These are phyloP conservation scores for Eucera pruinosa DNA, from an alignment of 2,888 invertebrate genomes.

Conservation along the genomic window DNA sequence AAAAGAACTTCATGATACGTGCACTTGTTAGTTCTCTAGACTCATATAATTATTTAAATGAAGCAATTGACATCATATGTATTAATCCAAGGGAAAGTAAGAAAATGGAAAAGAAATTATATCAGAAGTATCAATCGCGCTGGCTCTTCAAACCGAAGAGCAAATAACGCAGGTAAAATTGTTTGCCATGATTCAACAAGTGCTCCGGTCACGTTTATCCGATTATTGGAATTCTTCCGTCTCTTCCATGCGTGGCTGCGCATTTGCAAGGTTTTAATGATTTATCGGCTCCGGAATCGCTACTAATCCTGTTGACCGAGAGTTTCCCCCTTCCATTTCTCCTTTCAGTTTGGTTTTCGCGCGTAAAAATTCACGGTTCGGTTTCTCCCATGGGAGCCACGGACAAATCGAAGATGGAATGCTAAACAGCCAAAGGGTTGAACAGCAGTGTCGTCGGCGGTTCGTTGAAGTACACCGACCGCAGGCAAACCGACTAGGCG, in stretches of 20 bases:
- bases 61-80: too few species aligned
- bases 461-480: constrained; percentile 65
- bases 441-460: constrained; percentile 74
- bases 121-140: background rate
- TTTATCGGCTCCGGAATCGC: constrained; percentile 54
- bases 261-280: constrained; percentile 42
- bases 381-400: constrained; percentile 59
- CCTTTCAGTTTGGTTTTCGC: constrained; percentile 36
- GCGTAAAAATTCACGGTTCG: constrained; percentile 46
- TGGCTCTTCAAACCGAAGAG: background rate
- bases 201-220: constrained; percentile 57
- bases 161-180: constrained; percentile 35
- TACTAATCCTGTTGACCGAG: constrained; percentile 46
- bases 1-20: too few species aligned
- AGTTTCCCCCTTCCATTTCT: background rate
- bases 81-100: background rate
- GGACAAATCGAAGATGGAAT: constrained; percentile 83
- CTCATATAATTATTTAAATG: too few species aligned
- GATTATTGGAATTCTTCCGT: constrained; percentile 62
- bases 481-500: constrained; percentile 54
- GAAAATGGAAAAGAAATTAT: too few species aligned
- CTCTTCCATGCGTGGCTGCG: constrained; percentile 26
- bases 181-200: constrained; percentile 59
- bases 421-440: constrained; percentile 83
- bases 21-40: too few species aligned